Evolutionary conservation across 2,113 vertebrate species (phyloP).

Genomic region (Aramus guarauna): DNA sequence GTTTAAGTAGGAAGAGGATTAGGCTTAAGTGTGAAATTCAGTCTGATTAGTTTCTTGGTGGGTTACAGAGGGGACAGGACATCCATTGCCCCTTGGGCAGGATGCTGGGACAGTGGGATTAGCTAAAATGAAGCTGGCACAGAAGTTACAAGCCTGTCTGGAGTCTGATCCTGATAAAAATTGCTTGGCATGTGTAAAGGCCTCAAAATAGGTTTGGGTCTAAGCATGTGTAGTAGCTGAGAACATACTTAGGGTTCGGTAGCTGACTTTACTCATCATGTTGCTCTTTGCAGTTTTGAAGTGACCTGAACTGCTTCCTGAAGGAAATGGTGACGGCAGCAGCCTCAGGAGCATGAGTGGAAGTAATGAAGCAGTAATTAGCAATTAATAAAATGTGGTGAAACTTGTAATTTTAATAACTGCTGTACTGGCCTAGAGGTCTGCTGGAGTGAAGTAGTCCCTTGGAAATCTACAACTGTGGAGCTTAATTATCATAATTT

Average conservation of each 20-base stretch:
- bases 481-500: slow-evolving; percentile 61
- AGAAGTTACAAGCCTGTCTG: neutral
- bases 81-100: neutral
- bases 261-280: neutral
- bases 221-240: neutral
- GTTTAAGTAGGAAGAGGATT: neutral
- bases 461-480: slow-evolving; percentile 41
- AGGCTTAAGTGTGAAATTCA: neutral
- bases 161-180: neutral
- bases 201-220: neutral
- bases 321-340: neutral
- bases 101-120: neutral
- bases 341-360: neutral
- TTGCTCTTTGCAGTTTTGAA: neutral
- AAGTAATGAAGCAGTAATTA: slow-evolving; percentile 52
- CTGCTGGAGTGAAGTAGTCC: slow-evolving; percentile 27
- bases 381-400: slow-evolving; percentile 35
- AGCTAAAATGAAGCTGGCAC: neutral
- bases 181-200: neutral
- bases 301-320: neutral
- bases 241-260: neutral
- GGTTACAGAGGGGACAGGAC: neutral
- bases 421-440: slow-evolving; percentile 36
- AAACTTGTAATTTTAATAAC: neutral
- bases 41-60: neutral